Percentiles rank a stretch among this genome's conserved stretches.
phyloP scores from a whole-genome alignment of 2,797 vertebrate genomes.

The Acipenser oxyrinchus region DNA sequence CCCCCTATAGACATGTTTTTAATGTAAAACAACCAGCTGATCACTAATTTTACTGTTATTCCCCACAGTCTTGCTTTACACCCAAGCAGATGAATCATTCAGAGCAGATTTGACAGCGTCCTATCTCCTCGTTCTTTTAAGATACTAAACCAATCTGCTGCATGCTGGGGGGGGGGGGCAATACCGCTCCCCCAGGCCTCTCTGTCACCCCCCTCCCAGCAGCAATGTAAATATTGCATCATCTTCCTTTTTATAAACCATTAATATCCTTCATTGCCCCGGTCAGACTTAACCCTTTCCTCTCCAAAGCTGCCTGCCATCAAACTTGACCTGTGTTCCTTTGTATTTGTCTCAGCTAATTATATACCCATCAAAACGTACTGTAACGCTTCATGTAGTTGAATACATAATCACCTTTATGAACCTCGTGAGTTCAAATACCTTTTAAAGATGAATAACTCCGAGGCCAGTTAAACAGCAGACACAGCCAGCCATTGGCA shows the following conservation, averaged over 20 bases:
- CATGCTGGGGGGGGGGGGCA: not conserved
- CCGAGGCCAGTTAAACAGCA: not conserved
- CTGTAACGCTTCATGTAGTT: no score
- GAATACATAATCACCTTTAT: no score
- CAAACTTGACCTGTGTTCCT: no score
- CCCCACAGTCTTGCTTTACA: not conserved
- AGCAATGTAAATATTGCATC: no score
- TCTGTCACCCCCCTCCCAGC: no score
- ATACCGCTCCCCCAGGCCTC: not conserved
- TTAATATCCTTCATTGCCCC: not conserved
- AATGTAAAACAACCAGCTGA: no score
- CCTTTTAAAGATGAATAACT: no score
- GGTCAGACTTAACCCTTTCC: not conserved
- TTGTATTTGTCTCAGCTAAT: no score
- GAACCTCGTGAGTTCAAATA: no score
- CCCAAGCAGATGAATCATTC: not conserved
- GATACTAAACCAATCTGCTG: slow-evolving; percentile 2
- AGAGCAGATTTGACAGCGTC: not conserved
- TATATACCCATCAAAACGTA: no score
- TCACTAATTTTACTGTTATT: not conserved
- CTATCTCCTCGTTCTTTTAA: not conserved
- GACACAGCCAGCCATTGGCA: not conserved
- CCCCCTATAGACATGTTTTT: no score
- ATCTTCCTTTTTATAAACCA: not conserved
- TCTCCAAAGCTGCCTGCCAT: not conserved